phyloP scores from a whole-genome alignment of 2,888 invertebrate genomes.

The Dasypogon diadema region DNA sequence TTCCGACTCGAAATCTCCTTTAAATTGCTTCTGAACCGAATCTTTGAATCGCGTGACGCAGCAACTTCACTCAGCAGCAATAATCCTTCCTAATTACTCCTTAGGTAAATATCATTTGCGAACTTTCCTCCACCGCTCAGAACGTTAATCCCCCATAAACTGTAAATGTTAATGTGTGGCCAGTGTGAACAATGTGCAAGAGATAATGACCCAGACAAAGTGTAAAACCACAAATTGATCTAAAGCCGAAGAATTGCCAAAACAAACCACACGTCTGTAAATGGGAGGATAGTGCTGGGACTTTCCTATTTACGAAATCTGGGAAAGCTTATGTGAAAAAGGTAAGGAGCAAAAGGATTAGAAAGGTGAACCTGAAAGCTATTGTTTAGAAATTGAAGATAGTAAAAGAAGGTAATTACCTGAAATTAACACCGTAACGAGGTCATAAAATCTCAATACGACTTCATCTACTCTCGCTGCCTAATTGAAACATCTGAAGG shows the following conservation, averaged over 20 bases:
- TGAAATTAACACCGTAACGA: not conserved
- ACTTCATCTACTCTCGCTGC: not conserved
- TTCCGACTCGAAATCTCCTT: not conserved
- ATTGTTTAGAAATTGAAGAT: not conserved
- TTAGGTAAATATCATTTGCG: constrained; percentile 15
- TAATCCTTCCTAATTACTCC: constrained; percentile 34
- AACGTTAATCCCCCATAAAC: not conserved
- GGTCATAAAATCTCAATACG: not conserved
- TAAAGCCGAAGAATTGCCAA: constrained; percentile 43
- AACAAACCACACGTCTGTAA: constrained; percentile 37
- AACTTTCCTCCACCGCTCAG: not conserved
- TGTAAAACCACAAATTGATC: constrained; percentile 52
- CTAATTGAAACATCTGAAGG: constrained; percentile 6
- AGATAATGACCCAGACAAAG: constrained; percentile 10
- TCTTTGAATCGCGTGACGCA: not conserved
- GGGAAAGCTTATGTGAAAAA: not conserved
- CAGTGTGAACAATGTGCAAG: not conserved
- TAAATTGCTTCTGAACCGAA: constrained; percentile 11
- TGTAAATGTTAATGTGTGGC: not conserved
- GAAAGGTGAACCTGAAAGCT: not conserved
- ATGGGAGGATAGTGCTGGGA: not conserved
- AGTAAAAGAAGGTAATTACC: not conserved
- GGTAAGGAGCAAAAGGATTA: not conserved
- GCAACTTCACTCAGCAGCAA: constrained; percentile 9
- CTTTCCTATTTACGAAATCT: constrained; percentile 24